Percentiles rank a stretch among this genome's conserved stretches.
Evolutionary conservation across 37 sponge, comb jelly and placozoan species (phyloP).

Genomic region (Haliclona indistincta): DNA sequence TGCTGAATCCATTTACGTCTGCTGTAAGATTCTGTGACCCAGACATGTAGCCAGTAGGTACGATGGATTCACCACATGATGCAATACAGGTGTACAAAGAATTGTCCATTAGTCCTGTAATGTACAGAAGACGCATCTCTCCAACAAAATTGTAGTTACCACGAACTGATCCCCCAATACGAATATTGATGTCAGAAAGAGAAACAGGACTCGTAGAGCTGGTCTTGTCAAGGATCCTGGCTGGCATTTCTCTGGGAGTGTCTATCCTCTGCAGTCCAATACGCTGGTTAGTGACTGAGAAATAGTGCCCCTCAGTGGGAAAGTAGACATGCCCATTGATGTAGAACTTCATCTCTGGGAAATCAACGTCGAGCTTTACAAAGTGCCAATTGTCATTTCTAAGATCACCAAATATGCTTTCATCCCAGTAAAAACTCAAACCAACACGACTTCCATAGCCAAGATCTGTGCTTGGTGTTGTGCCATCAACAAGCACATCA

Average conservation of each 20-base stretch:
- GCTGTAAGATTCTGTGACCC: background rate
- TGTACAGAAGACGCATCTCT: constrained; percentile 25
- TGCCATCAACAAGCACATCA: constrained; percentile 1
- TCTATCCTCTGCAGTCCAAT: background rate
- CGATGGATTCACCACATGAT: constrained; percentile 42
- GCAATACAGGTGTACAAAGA: constrained; percentile 40
- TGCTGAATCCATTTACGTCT: background rate
- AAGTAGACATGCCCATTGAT: constrained; percentile 39
- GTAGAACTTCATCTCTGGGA: constrained; percentile 15
- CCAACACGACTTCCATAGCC: constrained; percentile 37
- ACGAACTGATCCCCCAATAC: constrained; percentile 44
- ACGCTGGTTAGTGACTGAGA: background rate
- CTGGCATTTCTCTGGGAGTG: constrained; percentile 37
- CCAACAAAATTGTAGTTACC: constrained; percentile 26
- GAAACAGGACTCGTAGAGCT: background rate
- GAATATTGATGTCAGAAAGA: constrained; percentile 6
- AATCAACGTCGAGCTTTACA: constrained; percentile 23
- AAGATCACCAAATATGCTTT: constrained; percentile 8
- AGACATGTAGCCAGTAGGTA: background rate
- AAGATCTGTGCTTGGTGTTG: constrained; percentile 1
- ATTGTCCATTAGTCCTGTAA: constrained; percentile 16
- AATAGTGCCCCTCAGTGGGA: constrained; percentile 28
- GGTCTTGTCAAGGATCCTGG: constrained; percentile 30
- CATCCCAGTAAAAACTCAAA: constrained; percentile 49
- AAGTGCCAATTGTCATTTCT: constrained; percentile 58